phyloP scores from a whole-genome alignment of 1,140 invertebrate genomes.

The Drosophila equinoxialis region DNA sequence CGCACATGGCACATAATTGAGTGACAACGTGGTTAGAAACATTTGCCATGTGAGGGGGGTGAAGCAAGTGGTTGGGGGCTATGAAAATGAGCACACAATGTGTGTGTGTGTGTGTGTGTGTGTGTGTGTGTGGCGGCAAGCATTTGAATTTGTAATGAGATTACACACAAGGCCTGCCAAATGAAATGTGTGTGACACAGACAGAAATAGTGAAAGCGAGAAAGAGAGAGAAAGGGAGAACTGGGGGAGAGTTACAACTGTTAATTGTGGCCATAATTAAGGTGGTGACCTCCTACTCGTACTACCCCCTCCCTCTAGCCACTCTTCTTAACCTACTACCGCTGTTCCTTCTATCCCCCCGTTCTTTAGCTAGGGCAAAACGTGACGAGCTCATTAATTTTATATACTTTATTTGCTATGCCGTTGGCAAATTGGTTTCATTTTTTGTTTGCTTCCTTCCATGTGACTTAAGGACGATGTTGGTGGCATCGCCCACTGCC shows the following conservation, averaged over 20 bases:
- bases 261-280: constrained; percentile 81
- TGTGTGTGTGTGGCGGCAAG: constrained; percentile 36
- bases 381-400: constrained; percentile 71
- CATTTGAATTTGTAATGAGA: constrained; percentile 80
- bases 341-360: constrained; percentile 35
- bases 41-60: constrained; percentile 64
- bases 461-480: constrained; percentile 34
- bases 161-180: constrained; percentile 68
- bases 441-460: constrained; percentile 23
- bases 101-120: constrained; percentile 33
- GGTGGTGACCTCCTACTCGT: constrained; percentile 36
- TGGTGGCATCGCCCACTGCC: constrained; percentile 27
- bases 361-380: constrained; percentile 29
- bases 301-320: too few species aligned
- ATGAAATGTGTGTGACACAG: constrained; percentile 59
- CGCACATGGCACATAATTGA: constrained; percentile 78
- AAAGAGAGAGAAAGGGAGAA: not conserved
- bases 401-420: constrained; percentile 50
- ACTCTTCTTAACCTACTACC: not conserved
- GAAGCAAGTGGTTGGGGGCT: not conserved
- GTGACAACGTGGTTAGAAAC: constrained; percentile 74
- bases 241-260: constrained; percentile 49
- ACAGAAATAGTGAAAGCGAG: constrained; percentile 2
- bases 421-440: constrained; percentile 10
- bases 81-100: constrained; percentile 22